A percentile compares a stretch with the other conserved stretches of the same genome.
phyloP scores from a whole-genome alignment of 2,888 invertebrate species.

The Salpingus planirostris region DNA sequence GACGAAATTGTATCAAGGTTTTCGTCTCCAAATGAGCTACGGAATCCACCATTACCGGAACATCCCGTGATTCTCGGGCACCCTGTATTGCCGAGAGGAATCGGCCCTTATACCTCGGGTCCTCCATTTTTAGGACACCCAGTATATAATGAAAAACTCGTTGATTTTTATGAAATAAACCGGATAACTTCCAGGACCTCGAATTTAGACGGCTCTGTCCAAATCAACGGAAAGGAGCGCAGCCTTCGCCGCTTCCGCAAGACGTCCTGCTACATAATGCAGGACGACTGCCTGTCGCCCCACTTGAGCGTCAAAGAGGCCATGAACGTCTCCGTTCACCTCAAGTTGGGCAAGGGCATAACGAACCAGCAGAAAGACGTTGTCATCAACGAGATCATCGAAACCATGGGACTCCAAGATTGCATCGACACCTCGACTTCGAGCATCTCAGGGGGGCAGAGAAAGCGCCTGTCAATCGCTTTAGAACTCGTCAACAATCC shows the following conservation, averaged over 20 bases:
- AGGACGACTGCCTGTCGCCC: slow-evolving; percentile 81
- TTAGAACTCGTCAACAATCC: slow-evolving; percentile 92
- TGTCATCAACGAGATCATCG: slow-evolving; percentile 74
- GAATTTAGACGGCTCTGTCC: slow-evolving; percentile 74
- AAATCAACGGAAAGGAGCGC: slow-evolving; percentile 81
- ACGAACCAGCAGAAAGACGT: slow-evolving; percentile 63
- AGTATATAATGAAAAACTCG: too few relatives aligned
- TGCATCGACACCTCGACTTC: slow-evolving; percentile 70
- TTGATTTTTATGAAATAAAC: too few relatives aligned
- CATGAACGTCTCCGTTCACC: slow-evolving; percentile 87
- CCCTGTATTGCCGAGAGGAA: too few relatives aligned
- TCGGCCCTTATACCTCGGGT: too few relatives aligned
- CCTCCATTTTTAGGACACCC: too few relatives aligned
- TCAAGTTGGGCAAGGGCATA: slow-evolving; percentile 79
- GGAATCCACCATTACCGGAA: too few relatives aligned
- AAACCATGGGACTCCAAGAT: slow-evolving; percentile 72
- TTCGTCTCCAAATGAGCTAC: too few relatives aligned
- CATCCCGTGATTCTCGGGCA: too few relatives aligned
- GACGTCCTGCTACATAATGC: slow-evolving; percentile 95
- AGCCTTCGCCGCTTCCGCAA: slow-evolving; percentile 84
- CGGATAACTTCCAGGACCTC: slow-evolving; percentile 73
- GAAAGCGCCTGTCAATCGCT: slow-evolving; percentile 84
- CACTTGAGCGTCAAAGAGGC: slow-evolving; percentile 87
- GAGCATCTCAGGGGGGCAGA: slow-evolving; percentile 82
- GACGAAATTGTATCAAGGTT: too few relatives aligned